These are phyloP conservation scores for Orthosia incerta DNA, from an alignment of 2,888 invertebrate genomes.

Conservation along the genomic window DNA sequence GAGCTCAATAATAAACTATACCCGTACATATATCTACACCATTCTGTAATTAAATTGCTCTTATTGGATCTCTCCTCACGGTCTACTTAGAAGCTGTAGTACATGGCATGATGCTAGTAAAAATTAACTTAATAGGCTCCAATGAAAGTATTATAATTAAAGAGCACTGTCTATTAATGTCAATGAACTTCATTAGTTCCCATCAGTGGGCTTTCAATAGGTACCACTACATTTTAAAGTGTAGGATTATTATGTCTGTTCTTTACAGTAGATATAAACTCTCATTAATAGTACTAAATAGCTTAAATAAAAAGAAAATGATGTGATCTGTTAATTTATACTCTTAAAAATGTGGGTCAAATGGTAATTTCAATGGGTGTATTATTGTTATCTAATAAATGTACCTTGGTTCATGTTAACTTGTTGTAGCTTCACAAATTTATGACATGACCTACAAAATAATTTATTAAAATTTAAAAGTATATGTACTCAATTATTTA, in stretches of 20 bases:
- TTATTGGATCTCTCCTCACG: conserved; percentile 51
- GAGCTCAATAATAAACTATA: conserved; percentile 54
- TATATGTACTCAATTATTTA: not conserved
- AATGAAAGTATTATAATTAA: conserved; percentile 78
- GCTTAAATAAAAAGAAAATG: conserved; percentile 3
- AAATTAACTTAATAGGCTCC: conserved; percentile 75
- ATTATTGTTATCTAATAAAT: not conserved
- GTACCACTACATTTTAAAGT: conserved; percentile 21
- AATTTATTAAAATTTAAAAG: not conserved
- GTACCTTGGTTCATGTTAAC: not conserved
- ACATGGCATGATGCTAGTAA: conserved; percentile 58
- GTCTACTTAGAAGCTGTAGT: conserved; percentile 53
- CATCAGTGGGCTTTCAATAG: conserved; percentile 63
- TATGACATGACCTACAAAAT: not conserved
- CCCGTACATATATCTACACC: conserved; percentile 36
- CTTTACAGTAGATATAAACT: conserved; percentile 1
- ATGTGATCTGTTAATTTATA: not conserved
- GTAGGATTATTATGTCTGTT: conserved; percentile 14
- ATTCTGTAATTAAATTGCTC: conserved; percentile 58
- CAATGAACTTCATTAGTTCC: conserved; percentile 83
- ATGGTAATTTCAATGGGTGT: not conserved
- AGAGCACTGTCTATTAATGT: conserved; percentile 79
- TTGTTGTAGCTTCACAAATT: not conserved
- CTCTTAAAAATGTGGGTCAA: conserved; percentile 26
- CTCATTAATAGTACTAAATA: not conserved